Evolutionary conservation across 2,113 vertebrate genomes (phyloP), one percentile per base, ranked within the genome.

Genomic region (Tympanuchus pallidicinctus): DNA sequence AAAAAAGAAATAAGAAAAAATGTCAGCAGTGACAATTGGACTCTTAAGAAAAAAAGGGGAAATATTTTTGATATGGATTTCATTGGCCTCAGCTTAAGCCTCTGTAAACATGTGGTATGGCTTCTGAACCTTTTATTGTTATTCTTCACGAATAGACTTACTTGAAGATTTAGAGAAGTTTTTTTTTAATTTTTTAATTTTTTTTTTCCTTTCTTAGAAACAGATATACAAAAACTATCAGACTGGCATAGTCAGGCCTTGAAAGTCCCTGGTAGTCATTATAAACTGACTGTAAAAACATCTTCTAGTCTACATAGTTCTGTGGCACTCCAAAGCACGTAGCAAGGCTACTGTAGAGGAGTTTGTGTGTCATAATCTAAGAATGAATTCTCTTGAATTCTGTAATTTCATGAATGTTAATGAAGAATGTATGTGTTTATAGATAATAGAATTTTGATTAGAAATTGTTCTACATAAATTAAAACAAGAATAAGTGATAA

Each of bases 391-490:
- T 5, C 34, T 54, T 84, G n/a, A 64, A 67, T 97, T 95, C 88
- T 84, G 50, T 71, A 52, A 59, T 94, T 94, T 89, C 9, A 30
- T 75, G 52, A 36, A 32, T 72, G 79, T 89, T 92, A 92, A 91
- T 92, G 77, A 40, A 54, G 86, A 93, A 36, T 40, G 6, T 78
- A 17, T 89, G 66, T 96, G 96, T 96, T 97, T 97, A 88, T 92
- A 92, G 75, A 88, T 95, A 93, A 96, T 86, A 89, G 72, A 92
- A 36, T 69, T 90, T 88, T 83, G 43, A 65, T 5, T 16, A 11
- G 16, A 63, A 59, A 14, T n/a, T 56, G 14, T 75, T 61, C 18
- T n/a, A 65, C 10, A 1, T 42, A 7, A 69, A 70, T 47, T 47
- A 74, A 83, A 88, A 43, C 11, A 61, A 67, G 64, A 71, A 86